Base-by-base conservation (phyloP, 2,113 vertebrate genomes). In the Chaenogobius annularis region DNA sequence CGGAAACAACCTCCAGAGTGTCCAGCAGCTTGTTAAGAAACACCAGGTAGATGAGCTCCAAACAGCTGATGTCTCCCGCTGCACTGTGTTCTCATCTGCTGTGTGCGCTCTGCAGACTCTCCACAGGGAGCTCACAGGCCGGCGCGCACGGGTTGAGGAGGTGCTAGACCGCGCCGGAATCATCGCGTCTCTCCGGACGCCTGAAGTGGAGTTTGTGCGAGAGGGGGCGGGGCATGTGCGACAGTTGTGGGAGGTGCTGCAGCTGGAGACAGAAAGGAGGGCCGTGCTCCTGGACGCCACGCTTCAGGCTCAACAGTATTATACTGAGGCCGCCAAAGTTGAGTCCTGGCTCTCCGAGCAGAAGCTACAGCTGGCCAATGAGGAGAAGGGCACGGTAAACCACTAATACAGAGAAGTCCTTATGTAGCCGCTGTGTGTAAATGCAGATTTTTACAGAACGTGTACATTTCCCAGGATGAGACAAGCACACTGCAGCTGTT, bases 291-390 rank as follows among this genome's bases (percentile, higher is more conserved):
- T 98, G 26, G 93, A 94, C 22, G 93, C 93, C 1, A 90, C 94
- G 0, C 91, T 94, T 67, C 85, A 94, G n/a, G 90, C 96, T 6
- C 96, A 98, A 83, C 96, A 96, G 89, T 98, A 97, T 87, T 96
- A 96, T 83, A 91, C 90, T 0, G 95, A 98, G 10, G 96, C 94
- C 0, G 94, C 94, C 0, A 96, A 96, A 85, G 94, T 95, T 0
- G 96, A 98, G 88, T 94, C 96, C 9, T 97, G 96, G 96, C 95
- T 98, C 91, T 95, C 96, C 0, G 96, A 95, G 61, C 96, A 97
- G 88, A 97, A 97, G 82, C 91, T 98, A 31, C 95, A 97, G 61
- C 94, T 98, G 85, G 95, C 94, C 89, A 94, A 93, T 1, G 95
- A 96, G 67, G 96, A 98, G 75, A 96, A 95, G 69, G 96, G 96